A percentile compares a stretch with the other conserved stretches of the same genome.
phyloP scores from a whole-genome alignment of 1,140 invertebrate species.

The Acyrthosiphon pisum region DNA sequence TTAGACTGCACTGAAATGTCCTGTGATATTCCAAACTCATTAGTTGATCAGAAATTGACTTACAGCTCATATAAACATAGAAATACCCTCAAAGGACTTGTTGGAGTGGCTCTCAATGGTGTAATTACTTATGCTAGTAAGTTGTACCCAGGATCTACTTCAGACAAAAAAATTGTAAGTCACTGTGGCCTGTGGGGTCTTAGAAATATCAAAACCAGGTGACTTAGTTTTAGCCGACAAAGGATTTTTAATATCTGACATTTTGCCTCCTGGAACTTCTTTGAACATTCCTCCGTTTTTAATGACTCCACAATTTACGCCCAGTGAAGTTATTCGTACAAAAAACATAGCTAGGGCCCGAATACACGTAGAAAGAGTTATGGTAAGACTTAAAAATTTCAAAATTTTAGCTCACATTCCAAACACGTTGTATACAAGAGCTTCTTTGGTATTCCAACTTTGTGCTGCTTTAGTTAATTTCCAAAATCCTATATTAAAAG shows the following conservation, averaged over 20 bases:
- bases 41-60: not conserved
- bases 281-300: conserved; percentile 54
- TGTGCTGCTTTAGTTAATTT: not conserved
- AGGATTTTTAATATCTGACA: conserved; percentile 42
- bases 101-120: not conserved
- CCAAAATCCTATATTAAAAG: not conserved
- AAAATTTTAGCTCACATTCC: not conserved
- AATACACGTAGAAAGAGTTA: conserved; percentile 43
- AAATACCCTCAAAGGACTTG: not conserved
- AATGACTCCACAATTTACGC: conserved; percentile 7
- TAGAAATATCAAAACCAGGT: conserved; percentile 7
- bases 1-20: not conserved
- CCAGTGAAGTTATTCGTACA: not conserved
- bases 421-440: not conserved
- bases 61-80: not conserved
- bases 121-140: not conserved
- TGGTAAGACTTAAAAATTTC: not conserved
- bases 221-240: conserved; percentile 51
- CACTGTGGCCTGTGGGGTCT: conserved; percentile 57
- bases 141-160: not conserved
- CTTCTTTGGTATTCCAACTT: not conserved
- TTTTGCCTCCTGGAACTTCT: not conserved
- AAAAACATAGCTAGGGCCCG: conserved; percentile 42
- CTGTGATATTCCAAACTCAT: not conserved
- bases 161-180: conserved; percentile 28